Percentiles rank a stretch among this genome's conserved stretches.
phyloP scores from a whole-genome alignment of 2,888 invertebrate genomes.

The Apamea sordens region DNA sequence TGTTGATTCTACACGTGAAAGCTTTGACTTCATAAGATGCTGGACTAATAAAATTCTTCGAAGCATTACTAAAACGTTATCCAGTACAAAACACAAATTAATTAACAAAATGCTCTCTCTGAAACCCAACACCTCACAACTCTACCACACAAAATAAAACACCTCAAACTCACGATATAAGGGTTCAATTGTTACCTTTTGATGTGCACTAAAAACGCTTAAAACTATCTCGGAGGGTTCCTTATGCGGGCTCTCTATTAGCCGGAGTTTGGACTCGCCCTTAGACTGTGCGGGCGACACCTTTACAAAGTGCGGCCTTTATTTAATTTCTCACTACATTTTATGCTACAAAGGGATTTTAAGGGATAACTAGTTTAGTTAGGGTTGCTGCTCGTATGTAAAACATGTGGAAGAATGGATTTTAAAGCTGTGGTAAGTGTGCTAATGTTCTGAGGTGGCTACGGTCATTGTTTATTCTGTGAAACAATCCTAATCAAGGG shows the following conservation, averaged over 20 bases:
- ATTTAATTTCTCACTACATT: conserved; percentile 85
- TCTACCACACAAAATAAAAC: conserved; percentile 58
- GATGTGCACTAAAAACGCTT: conserved; percentile 72
- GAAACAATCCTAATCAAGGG: neutral
- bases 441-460: conserved; percentile 15
- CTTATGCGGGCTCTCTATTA: conserved; percentile 73
- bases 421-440: conserved; percentile 40
- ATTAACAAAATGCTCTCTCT: conserved; percentile 14
- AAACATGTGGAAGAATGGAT: conserved; percentile 54
- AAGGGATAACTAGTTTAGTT: conserved; percentile 76
- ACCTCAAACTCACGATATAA: conserved; percentile 60
- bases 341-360: conserved; percentile 78
- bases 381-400: conserved; percentile 51
- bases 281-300: conserved; percentile 80
- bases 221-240: conserved; percentile 71
- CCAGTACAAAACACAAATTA: neutral
- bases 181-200: conserved; percentile 74
- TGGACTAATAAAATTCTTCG: no score
- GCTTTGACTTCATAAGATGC: neutral
- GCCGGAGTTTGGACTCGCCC: conserved; percentile 55
- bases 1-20: neutral
- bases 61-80: conserved; percentile 1
- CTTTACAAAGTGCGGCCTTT: conserved; percentile 83
- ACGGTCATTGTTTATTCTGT: conserved; percentile 1
- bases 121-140: conserved; percentile 50